Conservation (phyloP, 2,113 vertebrate species). For the Todiramphus chloris region DNA sequence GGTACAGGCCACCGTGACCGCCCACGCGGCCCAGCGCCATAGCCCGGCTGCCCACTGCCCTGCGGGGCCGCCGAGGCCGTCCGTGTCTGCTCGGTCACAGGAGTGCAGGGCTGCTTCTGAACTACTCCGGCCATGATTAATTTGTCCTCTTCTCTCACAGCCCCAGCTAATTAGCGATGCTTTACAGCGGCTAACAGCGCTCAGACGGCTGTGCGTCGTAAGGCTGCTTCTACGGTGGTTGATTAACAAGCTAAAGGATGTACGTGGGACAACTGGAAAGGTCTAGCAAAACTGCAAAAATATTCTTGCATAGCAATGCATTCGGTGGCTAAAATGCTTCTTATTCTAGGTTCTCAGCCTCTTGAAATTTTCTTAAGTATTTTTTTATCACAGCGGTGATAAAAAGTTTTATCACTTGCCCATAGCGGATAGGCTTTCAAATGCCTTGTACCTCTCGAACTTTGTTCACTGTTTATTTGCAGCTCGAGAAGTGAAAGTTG, state of each 20-base stretch:
- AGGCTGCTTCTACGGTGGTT: background rate
- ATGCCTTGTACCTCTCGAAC: background rate
- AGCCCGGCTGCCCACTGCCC: background rate
- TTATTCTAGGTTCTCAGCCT: background rate
- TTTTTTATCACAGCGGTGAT: background rate
- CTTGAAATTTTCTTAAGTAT: background rate
- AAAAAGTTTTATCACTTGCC: background rate
- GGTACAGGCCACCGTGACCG: background rate
- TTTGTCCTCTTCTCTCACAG: background rate
- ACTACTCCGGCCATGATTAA: background rate
- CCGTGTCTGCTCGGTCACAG: accelerated
- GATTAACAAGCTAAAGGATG: background rate
- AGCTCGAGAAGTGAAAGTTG: background rate
- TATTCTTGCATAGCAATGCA: background rate
- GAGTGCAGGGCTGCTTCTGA: background rate
- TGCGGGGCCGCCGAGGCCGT: background rate
- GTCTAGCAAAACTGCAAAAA: background rate
- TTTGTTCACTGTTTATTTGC: background rate
- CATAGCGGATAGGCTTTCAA: background rate
- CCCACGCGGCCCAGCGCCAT: background rate
- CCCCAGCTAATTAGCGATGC: background rate
- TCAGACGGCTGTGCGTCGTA: background rate
- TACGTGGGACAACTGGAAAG: background rate
- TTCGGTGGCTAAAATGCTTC: background rate
- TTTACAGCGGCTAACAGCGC: background rate